These are phyloP conservation scores for Alentia gelatinosa DNA, from an alignment of 2,888 invertebrate species.

Conservation along the genomic window DNA sequence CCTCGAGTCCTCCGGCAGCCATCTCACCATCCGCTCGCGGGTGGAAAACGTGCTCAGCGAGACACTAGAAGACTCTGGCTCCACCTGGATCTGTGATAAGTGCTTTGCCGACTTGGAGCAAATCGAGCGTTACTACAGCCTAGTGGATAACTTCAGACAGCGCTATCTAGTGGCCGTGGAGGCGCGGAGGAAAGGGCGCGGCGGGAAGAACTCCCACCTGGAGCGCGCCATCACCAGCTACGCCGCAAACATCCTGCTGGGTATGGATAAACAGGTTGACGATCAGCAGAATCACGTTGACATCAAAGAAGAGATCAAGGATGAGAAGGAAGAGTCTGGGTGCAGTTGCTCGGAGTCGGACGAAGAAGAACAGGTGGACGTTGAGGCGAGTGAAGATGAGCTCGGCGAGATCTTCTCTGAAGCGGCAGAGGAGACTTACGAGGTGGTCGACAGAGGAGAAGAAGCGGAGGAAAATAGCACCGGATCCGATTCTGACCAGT, in stretches of 20 bases:
- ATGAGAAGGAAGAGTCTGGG: not conserved
- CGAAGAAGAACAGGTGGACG: not conserved
- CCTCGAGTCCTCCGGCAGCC: not conserved
- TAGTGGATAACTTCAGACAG: not conserved
- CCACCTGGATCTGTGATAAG: not conserved
- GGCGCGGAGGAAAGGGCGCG: not conserved
- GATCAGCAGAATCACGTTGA: not conserved
- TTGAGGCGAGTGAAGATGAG: not conserved
- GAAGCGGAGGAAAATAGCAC: not conserved
- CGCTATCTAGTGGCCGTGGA: not conserved
- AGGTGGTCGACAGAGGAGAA: not conserved
- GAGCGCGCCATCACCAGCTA: not conserved
- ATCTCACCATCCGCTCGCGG: not conserved
- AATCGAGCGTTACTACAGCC: not conserved
- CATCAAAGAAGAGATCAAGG: not conserved
- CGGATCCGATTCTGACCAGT: not conserved
- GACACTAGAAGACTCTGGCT: not conserved
- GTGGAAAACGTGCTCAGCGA: not conserved
- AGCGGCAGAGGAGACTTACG: not conserved
- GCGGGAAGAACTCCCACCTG: not conserved
- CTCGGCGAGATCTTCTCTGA: not conserved
- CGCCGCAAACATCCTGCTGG: not conserved
- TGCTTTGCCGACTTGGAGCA: not conserved
- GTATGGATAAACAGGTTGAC: not conserved
- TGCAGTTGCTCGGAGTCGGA: too few species aligned